Evolutionary conservation across 2,113 vertebrate genomes (phyloP).

Genomic region (Rhinopomastus cyanomelas): DNA sequence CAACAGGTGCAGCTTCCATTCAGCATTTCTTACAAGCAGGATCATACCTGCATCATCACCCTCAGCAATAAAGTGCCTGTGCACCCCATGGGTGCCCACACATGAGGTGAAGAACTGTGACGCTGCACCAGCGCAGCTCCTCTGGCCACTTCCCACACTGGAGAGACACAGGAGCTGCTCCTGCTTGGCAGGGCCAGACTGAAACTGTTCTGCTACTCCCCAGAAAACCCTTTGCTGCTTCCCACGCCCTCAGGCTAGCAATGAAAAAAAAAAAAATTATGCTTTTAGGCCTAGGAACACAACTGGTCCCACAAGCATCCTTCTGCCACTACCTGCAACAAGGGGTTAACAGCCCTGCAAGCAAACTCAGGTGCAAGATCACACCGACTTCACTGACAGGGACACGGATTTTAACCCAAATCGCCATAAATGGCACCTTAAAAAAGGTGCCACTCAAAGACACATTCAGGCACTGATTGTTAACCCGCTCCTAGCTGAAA

Average conservation of each 20-base stretch:
- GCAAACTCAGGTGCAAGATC: not conserved
- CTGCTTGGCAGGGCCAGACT: rapidly evolving
- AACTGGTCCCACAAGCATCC: not conserved
- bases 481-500: not conserved
- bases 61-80: rapidly evolving
- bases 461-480: not conserved
- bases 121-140: not conserved
- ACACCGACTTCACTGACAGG: not conserved
- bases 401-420: not conserved
- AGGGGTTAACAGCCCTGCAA: not conserved
- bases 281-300: not conserved
- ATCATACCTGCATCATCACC: not conserved
- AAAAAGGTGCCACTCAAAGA: not conserved
- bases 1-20: not conserved
- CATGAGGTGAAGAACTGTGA: rapidly evolving
- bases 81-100: rapidly evolving
- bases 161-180: not conserved
- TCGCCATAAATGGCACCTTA: not conserved
- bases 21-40: not conserved
- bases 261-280: not conserved
- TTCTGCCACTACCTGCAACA: not conserved
- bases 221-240: not conserved
- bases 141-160: not conserved
- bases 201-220: not conserved
- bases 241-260: not conserved